Evolutionary conservation across 2,113 vertebrate species (phyloP).

Genomic region (Tragelaphus strepsiceros): DNA sequence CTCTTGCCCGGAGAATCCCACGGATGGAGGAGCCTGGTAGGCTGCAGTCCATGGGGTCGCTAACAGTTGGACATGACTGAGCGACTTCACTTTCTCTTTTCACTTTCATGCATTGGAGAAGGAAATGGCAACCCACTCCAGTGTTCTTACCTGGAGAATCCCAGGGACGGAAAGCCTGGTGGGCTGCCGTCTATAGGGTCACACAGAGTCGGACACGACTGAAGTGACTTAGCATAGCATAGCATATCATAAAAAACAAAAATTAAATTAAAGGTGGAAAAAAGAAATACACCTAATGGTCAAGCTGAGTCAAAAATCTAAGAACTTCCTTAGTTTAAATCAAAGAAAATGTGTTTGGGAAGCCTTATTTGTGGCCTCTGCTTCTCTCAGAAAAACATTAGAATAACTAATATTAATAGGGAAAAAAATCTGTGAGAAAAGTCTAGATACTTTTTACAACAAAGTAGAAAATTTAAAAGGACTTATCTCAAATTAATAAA

Average conservation of each 20-base stretch:
- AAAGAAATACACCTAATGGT: not conserved
- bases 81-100: no score
- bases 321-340: not conserved
- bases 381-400: not conserved
- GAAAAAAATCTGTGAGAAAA: not conserved
- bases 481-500: not conserved
- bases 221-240: no score
- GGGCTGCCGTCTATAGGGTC: no score
- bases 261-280: not conserved
- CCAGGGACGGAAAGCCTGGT: no score
- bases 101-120: no score
- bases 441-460: not conserved
- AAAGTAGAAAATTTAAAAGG: not conserved
- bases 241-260: not conserved
- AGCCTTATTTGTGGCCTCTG: not conserved
- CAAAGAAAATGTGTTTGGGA: not conserved
- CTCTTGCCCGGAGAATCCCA: no score
- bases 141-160: no score
- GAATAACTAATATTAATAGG: not conserved
- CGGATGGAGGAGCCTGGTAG: no score
- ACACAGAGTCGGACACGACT: no score
- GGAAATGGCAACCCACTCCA: no score
- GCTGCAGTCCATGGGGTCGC: no score
- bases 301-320: not conserved
- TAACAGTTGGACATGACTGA: no score